Conservation (phyloP, 2,888 invertebrate species). For the Diarsia brunnea region DNA sequence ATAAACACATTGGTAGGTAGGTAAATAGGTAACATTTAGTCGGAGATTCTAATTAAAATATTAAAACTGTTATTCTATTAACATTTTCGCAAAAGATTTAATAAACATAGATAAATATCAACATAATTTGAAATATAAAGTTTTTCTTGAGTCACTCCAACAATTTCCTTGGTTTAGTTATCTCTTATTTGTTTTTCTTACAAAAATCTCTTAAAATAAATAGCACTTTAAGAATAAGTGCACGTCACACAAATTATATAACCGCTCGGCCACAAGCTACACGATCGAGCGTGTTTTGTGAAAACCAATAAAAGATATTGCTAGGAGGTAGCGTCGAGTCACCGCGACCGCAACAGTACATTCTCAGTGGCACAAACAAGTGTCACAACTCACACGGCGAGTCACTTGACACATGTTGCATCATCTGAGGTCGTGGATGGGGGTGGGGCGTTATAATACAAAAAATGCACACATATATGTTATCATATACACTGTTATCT, state of each 20-base stretch:
- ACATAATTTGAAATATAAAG: background rate
- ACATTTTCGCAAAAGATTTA: background rate
- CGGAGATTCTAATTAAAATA: background rate
- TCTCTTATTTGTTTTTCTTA: background rate
- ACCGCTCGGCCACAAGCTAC: background rate
- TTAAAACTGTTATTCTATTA: background rate
- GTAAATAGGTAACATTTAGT: constrained; percentile 35
- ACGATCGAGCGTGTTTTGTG: background rate
- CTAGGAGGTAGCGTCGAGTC: background rate
- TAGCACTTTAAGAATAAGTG: background rate
- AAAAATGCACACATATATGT: constrained; percentile 8
- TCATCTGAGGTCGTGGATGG: background rate
- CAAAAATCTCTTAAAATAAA: background rate
- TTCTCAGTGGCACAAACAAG: background rate
- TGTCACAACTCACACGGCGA: background rate
- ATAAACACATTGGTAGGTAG: constrained; percentile 16
- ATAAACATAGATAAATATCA: background rate
- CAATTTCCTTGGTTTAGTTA: background rate
- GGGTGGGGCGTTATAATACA: background rate
- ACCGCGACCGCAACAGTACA: background rate
- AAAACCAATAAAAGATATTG: background rate
- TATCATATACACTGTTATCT: background rate
- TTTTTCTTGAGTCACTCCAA: background rate
- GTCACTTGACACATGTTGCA: background rate
- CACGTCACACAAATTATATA: background rate